A percentile compares a stretch with the other conserved stretches of the same genome.
phyloP scores from a whole-genome alignment of 2,797 vertebrate genomes.

The Avahi laniger region DNA sequence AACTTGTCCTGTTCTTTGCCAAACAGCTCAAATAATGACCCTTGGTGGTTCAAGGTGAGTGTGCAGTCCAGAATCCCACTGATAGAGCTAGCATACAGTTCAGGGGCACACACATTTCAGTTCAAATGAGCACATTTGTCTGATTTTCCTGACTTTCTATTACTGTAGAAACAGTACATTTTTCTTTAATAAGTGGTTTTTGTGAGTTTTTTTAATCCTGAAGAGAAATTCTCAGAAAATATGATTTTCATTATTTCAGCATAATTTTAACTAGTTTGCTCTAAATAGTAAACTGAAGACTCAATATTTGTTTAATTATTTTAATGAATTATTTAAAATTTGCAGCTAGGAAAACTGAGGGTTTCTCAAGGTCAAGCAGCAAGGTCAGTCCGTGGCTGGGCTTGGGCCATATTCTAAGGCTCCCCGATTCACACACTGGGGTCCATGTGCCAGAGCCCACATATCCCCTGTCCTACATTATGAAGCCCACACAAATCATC shows the following conservation, averaged over 20 bases:
- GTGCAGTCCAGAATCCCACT: background rate
- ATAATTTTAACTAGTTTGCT: background rate
- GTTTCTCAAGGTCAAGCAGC: background rate
- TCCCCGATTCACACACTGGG: background rate
- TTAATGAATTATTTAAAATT: background rate
- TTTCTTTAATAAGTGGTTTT: background rate
- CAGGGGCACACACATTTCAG: background rate
- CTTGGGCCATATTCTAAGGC: background rate
- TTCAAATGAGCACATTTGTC: background rate
- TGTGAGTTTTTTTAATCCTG: background rate
- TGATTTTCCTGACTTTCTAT: background rate
- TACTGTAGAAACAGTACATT: background rate
- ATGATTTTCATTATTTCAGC: background rate
- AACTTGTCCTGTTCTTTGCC: background rate
- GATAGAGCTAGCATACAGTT: accelerated
- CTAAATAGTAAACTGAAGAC: background rate
- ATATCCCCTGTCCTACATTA: background rate
- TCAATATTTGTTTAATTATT: background rate
- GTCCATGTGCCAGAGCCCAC: background rate
- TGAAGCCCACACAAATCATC: background rate
- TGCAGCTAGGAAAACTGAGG: background rate
- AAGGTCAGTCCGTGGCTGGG: background rate
- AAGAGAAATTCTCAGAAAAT: conserved; percentile 6
- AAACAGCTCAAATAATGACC: background rate
- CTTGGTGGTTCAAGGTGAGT: background rate